Evolutionary conservation across 2,888 invertebrate genomes (phyloP).

Genomic region (Eristalis intricaria): DNA sequence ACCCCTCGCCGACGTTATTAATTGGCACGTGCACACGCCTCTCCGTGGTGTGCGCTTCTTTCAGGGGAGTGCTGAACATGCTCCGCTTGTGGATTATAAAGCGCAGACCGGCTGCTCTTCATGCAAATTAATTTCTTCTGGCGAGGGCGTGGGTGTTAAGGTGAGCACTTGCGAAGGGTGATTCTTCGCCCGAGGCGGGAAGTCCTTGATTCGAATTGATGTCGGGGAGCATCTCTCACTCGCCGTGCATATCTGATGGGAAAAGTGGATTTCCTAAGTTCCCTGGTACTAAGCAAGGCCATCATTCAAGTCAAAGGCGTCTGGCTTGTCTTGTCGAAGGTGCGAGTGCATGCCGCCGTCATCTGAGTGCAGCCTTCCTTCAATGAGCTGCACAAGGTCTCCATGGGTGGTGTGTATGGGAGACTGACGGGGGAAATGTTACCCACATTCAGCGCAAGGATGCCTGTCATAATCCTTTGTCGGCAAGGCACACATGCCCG

Average conservation of each 20-base stretch:
- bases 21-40: background rate
- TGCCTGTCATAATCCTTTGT: background rate
- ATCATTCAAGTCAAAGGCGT: background rate
- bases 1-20: background rate
- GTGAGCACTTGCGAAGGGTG: background rate
- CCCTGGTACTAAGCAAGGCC: background rate
- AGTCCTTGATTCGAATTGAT: constrained; percentile 16
- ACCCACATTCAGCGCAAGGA: background rate
- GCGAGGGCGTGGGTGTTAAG: background rate
- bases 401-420: background rate
- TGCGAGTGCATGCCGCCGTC: background rate
- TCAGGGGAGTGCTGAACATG: background rate
- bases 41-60: background rate
- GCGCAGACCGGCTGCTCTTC: constrained; percentile 10
- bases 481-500: background rate
- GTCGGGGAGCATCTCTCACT: background rate
- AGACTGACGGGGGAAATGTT: background rate
- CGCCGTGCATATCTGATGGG: background rate
- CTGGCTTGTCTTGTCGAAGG: background rate
- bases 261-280: background rate
- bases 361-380: no score
- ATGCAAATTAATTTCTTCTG: constrained; percentile 21
- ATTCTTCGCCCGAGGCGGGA: background rate
- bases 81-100: background rate
- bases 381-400: background rate